These are phyloP conservation scores for Pterocles burchelli DNA, from an alignment of 2,113 vertebrate genomes.

Conservation along the genomic window DNA sequence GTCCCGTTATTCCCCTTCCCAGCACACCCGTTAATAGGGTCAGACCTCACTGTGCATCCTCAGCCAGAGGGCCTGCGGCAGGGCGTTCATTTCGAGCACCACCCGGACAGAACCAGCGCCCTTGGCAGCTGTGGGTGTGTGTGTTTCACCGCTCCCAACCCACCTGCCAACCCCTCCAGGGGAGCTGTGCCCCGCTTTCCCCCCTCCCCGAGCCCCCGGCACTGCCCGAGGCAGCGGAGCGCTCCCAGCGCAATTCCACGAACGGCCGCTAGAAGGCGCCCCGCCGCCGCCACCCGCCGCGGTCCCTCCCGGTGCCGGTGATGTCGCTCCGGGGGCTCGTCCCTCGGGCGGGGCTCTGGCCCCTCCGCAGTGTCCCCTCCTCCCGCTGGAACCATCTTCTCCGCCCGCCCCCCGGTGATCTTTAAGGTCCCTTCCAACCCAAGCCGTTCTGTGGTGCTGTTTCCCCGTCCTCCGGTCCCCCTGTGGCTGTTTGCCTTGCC, in stretches of 20 bases:
- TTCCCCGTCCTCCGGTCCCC: fast-evolving
- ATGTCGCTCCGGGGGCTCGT: fast-evolving
- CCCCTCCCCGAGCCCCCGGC: background rate
- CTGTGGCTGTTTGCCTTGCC: fast-evolving
- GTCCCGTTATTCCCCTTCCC: fast-evolving
- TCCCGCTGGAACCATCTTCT: background rate
- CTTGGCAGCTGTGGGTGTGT: fast-evolving
- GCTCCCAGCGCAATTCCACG: background rate
- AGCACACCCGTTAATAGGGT: fast-evolving
- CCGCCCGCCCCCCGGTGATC: no score
- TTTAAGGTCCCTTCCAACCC: no score
- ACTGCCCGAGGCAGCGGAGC: background rate
- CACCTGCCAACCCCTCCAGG: fast-evolving
- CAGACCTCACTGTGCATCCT: no score
- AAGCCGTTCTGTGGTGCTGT: no score
- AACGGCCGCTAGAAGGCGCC: background rate
- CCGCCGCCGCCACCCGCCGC: no score
- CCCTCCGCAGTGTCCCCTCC: background rate
- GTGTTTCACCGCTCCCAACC: fast-evolving
- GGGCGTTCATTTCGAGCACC: fast-evolving
- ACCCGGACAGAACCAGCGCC: fast-evolving
- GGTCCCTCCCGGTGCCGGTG: background rate
- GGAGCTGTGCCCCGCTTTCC: no score
- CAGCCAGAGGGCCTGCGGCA: fast-evolving
- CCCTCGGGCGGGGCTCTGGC: background rate